Evolutionary conservation across 1,140 invertebrate species (phyloP), one percentile per base, ranked within the genome.

Genomic region (Pseudomyrmex concolor): DNA sequence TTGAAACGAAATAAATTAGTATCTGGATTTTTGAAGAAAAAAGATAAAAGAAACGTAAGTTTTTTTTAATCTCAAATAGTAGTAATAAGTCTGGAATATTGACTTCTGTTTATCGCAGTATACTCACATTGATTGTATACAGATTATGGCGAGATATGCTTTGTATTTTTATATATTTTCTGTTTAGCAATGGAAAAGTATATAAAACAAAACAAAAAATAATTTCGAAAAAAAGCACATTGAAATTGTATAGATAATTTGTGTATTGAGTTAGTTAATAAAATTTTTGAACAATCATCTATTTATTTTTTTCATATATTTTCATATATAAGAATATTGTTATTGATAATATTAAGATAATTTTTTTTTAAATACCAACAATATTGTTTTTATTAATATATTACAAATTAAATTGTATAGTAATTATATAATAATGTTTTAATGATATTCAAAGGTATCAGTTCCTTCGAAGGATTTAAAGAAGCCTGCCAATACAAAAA

Each of bases 391-490:
- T 12, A 2, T 55, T 57, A 22, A 48, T 22, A 17, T 12, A 22
- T 59, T 9, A 19, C 0, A 55, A 51, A 63, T 55, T 66, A 12
- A 5, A 67, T 19, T 51, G 17, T 67, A 45, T 68, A 54, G 3
- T 34, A 34, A 55, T 17, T 66, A 9, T 80, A 68, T 60, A 83
- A 22, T 88, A 85, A 88, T 78, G 68, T 73, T 15, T 66, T 43
- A 55, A 64, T 88, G 76, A 34, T 87, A 91, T 93, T 88, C 84
- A 72, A 93, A 97, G 97, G 96, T 98, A 87, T 96, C 97, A 12
- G 95, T 96, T 76, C 96, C 96, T 7, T 95, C 96, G 19, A 94
- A 96, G 80, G 96, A 97, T 83, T 91, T 96, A 89, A 96, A 96
- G 91, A 96, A 95, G 86, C 96, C 96, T 34, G 93, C 92, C 1